A percentile compares a stretch with the other conserved stretches of the same genome.
Evolutionary conservation across 2,113 vertebrate genomes (phyloP).

Genomic region (Synchiropus splendidus): DNA sequence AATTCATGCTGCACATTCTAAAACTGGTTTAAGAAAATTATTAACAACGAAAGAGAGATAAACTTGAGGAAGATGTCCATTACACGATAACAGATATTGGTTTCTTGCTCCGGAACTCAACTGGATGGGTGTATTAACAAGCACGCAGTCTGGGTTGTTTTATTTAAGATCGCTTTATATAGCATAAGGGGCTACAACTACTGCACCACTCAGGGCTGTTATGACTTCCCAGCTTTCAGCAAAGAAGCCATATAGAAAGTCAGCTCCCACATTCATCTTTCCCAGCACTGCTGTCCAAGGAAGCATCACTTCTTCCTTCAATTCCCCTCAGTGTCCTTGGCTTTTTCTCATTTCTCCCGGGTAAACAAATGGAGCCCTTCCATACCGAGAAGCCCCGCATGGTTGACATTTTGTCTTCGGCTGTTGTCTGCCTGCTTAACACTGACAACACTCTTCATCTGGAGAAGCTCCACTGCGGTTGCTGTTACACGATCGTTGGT

Average conservation of each 20-base stretch:
- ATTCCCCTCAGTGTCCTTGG: constrained; percentile 30
- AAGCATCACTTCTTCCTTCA: constrained; percentile 34
- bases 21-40: too few species aligned
- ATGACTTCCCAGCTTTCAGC: constrained; percentile 31
- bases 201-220: constrained; percentile 19
- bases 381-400: constrained; percentile 8
- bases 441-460: constrained; percentile 10
- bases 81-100: too few species aligned
- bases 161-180: constrained; percentile 39
- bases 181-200: constrained; percentile 4
- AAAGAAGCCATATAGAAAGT: constrained; percentile 43
- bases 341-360: constrained; percentile 20
- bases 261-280: constrained; percentile 38
- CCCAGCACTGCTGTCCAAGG: constrained; percentile 24
- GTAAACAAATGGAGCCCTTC: constrained; percentile 27
- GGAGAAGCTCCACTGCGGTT: constrained; percentile 21
- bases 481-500: constrained; percentile 1
- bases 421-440: constrained; percentile 20
- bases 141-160: background rate
- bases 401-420: constrained; percentile 37
- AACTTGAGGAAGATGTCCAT: too few species aligned
- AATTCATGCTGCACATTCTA: too few species aligned
- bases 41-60: too few species aligned
- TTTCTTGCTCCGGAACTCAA: too few species aligned
- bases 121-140: too few species aligned